Base-by-base conservation (phyloP, 2,113 vertebrate genomes). In the Clarias gariepinus region DNA sequence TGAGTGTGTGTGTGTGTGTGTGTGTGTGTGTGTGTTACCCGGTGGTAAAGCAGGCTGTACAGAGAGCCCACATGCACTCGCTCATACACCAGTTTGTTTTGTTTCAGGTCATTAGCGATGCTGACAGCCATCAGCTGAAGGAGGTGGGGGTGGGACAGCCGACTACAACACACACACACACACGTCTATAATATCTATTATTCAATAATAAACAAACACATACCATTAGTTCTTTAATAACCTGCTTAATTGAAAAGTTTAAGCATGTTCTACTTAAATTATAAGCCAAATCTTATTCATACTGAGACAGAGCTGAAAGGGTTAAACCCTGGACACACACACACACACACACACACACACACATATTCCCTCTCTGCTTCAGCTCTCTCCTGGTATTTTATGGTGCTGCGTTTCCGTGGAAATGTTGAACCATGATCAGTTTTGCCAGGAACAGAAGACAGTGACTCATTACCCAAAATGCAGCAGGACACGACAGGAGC, bases 61-160 rank as follows among this genome's bases (percentile, higher is more conserved):
- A 96, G 93, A 25, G 95, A 95, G 13, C 94, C 94, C 11, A 94
- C 84, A 15, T 90, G 87, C 68, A 95, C 92, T 0, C 93, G 91
- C 87, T 96, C 92, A 6, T 94, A 95, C 82, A 95, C 93, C 64
- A 95, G 92, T 23, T 90, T 86, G 79, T 92, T 91, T 77, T 83
- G 83, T 0, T 74, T 77, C 30, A 94, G 88, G 63, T 94, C 92
- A 0, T 84, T 61, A 0, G 90, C 90, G 52, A 92, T 85, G 71
- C 93, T 93, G 81, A 95, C 92, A 0, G 94, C 94, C 93, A 95
- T 89, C 74, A 95, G 90, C 88, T 94, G 91, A 90, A 96, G 84
- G 66, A 96, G 90, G 85, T 92, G 90, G 1, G 95, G 94, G 73
- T 95, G 94, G 85, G 92, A 90, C 77, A 96, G 90, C 47, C 85